Percentiles rank a stretch among this genome's conserved stretches.
These are phyloP conservation scores for Anolis apletophallus DNA, from an alignment of 2,797 vertebrate genomes.

Conservation along the genomic window DNA sequence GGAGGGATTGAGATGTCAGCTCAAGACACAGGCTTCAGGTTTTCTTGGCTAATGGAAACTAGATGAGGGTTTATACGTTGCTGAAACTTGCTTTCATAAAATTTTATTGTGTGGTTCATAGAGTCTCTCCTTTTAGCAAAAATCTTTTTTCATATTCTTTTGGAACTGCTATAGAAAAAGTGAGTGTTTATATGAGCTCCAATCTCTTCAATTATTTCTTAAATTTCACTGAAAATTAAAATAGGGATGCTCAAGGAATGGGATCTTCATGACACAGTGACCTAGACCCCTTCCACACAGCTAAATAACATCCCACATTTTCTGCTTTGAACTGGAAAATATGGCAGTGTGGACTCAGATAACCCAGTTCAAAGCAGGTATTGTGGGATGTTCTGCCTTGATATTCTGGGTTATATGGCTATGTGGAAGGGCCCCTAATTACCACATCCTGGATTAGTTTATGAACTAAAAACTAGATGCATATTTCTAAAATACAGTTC, in stretches of 20 bases:
- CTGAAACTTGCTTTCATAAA: conserved; percentile 7
- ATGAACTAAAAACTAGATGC: too few relatives aligned
- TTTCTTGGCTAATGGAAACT: conserved; percentile 54
- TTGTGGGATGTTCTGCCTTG: too few relatives aligned
- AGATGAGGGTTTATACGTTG: neutral
- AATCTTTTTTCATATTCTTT: conserved; percentile 13
- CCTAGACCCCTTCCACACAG: too few relatives aligned
- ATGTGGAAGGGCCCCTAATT: too few relatives aligned
- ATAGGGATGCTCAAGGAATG: neutral
- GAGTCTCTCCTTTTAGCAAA: conserved; percentile 18
- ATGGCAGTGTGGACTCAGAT: too few relatives aligned
- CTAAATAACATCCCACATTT: too few relatives aligned
- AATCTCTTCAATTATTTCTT: conserved; percentile 20
- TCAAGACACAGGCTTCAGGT: conserved; percentile 31
- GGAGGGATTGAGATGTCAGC: conserved; percentile 54
- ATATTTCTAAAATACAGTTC: neutral
- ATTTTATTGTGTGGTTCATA: conserved; percentile 6
- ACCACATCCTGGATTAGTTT: neutral
- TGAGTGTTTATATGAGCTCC: neutral
- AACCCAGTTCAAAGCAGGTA: too few relatives aligned
- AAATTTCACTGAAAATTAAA: conserved; percentile 26
- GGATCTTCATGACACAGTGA: neutral
- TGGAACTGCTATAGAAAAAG: conserved; percentile 4
- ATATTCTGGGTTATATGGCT: too few relatives aligned
- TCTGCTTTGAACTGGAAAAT: too few relatives aligned